phyloP scores from a whole-genome alignment of 2,888 invertebrate species.

The Orchesellides sinensis region DNA sequence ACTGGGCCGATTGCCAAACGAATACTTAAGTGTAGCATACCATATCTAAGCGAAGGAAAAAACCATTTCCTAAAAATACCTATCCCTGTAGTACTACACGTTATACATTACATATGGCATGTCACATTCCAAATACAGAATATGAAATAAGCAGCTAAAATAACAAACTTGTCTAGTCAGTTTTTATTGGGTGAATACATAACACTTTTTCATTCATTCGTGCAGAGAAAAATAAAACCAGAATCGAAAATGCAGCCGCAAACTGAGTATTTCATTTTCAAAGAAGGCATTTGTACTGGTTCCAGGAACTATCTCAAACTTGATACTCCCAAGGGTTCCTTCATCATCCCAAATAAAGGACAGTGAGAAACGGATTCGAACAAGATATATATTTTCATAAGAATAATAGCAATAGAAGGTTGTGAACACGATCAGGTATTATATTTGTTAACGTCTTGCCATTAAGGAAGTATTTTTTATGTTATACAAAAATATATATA shows the following conservation, averaged over 20 bases:
- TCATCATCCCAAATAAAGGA: constrained; percentile 50
- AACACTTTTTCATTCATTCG: neutral
- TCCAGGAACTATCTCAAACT: neutral
- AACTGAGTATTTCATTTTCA: neutral
- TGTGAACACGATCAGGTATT: neutral
- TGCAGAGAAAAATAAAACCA: neutral
- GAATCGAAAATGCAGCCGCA: neutral
- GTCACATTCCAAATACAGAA: neutral
- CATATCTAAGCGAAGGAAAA: neutral
- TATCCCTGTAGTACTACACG: neutral
- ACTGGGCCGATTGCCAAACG: constrained; percentile 55
- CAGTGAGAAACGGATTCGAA: constrained; percentile 14
- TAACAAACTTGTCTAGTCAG: neutral
- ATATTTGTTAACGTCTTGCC: neutral
- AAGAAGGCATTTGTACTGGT: neutral
- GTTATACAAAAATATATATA: neutral
- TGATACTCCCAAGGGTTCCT: constrained; percentile 34
- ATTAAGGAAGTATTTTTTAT: neutral
- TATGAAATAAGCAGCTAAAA: neutral
- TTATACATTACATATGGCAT: neutral
- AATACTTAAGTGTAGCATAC: constrained; percentile 7
- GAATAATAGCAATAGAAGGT: constrained; percentile 22
- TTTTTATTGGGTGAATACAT: neutral
- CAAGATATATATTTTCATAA: constrained; percentile 8
- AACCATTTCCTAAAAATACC: too few relatives aligned